Evolutionary conservation across 2,797 vertebrate genomes (phyloP).

Genomic region (Pagetopsis macropterus): DNA sequence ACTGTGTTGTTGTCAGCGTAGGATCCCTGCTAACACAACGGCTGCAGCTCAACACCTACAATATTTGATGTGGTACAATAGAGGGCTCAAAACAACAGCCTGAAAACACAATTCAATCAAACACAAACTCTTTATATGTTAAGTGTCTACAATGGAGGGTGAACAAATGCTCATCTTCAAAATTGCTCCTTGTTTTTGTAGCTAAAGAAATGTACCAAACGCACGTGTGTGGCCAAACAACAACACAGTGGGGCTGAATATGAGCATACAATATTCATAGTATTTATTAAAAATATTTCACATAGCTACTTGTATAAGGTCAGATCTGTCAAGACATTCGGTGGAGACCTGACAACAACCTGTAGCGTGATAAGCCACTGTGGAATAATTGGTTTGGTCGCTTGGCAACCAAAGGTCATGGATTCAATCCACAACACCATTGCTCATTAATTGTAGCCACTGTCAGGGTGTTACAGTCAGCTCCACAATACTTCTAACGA

Average conservation of each 20-base stretch:
- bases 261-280: slow-evolving; percentile 6
- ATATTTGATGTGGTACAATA: not conserved
- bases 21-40: slow-evolving; percentile 49
- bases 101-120: not conserved
- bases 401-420: slow-evolving; percentile 63
- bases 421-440: slow-evolving; percentile 41
- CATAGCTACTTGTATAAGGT: slow-evolving; percentile 53
- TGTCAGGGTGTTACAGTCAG: slow-evolving; percentile 17
- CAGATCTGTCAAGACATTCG: slow-evolving; percentile 55
- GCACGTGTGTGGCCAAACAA: not conserved
- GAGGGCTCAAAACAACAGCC: not conserved
- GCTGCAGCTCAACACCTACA: slow-evolving; percentile 9
- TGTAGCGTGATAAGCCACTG: slow-evolving; percentile 20
- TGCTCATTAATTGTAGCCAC: slow-evolving; percentile 49
- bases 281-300: slow-evolving; percentile 28
- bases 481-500: not conserved
- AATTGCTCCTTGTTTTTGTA: not conserved
- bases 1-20: slow-evolving; percentile 48
- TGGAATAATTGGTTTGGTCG: slow-evolving; percentile 41
- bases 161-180: not conserved
- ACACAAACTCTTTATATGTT: not conserved
- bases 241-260: not conserved
- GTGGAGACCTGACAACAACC: slow-evolving; percentile 40
- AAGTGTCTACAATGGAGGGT: not conserved
- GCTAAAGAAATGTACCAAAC: not conserved